Evolutionary conservation across 2,113 vertebrate species (phyloP).

Genomic region (Microcebus griseorufus): DNA sequence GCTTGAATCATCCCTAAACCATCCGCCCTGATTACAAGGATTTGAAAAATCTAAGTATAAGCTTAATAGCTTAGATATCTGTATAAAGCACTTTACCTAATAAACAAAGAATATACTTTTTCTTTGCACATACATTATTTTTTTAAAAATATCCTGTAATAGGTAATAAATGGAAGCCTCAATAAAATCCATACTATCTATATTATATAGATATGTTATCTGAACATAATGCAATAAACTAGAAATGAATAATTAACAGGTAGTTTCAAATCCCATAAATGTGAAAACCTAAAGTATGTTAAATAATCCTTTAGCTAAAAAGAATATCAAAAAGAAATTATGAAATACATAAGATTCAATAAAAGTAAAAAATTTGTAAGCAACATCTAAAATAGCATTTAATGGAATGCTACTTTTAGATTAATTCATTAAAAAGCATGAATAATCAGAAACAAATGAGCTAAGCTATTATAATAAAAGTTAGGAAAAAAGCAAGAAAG

Average conservation of each 20-base stretch:
- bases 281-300: background rate
- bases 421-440: background rate
- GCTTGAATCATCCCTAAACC: no score
- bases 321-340: background rate
- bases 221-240: background rate
- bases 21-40: background rate
- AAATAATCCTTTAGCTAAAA: background rate
- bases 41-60: background rate
- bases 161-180: background rate
- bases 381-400: background rate
- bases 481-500: background rate
- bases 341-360: background rate
- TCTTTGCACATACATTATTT: background rate
- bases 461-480: background rate
- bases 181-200: background rate
- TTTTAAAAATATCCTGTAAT: background rate
- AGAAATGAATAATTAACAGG: background rate
- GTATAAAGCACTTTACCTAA: background rate
- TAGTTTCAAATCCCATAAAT: background rate
- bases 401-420: background rate
- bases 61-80: background rate
- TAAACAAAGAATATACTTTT: background rate
- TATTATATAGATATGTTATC: background rate
- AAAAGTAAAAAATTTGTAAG: conserved; percentile 16
- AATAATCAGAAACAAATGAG: background rate